Evolutionary conservation across 2,888 invertebrate genomes (phyloP).

Genomic region (Theretra japonica): DNA sequence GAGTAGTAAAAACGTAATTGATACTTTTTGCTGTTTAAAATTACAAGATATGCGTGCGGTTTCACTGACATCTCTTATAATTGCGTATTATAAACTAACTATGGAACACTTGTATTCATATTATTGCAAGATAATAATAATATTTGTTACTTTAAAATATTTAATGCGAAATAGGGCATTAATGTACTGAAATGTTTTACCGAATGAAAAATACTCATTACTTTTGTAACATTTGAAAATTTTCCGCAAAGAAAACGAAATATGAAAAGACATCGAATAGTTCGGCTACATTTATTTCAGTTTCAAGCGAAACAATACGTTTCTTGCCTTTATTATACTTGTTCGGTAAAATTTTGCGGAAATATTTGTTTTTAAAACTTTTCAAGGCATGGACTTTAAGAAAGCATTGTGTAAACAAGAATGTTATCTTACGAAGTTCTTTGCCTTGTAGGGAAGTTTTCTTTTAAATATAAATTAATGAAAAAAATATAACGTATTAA

Average conservation of each 20-base stretch:
- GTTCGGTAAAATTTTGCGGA: not conserved
- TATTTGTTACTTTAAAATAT: no score
- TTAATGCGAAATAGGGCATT: no score
- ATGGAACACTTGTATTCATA: no score
- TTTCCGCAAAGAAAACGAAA: not conserved
- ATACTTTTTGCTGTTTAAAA: not conserved
- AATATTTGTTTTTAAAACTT: constrained; percentile 6
- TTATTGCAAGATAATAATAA: no score
- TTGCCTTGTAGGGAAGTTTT: not conserved
- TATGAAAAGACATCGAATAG: constrained; percentile 2
- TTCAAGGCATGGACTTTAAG: not conserved
- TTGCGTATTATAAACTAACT: no score
- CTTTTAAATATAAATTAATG: no score
- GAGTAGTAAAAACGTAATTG: not conserved
- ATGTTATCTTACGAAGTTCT: not conserved
- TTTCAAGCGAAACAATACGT: not conserved
- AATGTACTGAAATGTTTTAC: not conserved
- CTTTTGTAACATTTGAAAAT: not conserved
- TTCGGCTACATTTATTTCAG: not conserved
- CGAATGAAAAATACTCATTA: not conserved
- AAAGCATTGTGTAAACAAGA: not conserved
- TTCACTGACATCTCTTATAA: no score
- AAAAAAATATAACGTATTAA: no score
- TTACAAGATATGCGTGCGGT: no score
- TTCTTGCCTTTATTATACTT: not conserved